Base-by-base conservation (phyloP, 2,113 vertebrate genomes). In the Narcine bancroftii region DNA sequence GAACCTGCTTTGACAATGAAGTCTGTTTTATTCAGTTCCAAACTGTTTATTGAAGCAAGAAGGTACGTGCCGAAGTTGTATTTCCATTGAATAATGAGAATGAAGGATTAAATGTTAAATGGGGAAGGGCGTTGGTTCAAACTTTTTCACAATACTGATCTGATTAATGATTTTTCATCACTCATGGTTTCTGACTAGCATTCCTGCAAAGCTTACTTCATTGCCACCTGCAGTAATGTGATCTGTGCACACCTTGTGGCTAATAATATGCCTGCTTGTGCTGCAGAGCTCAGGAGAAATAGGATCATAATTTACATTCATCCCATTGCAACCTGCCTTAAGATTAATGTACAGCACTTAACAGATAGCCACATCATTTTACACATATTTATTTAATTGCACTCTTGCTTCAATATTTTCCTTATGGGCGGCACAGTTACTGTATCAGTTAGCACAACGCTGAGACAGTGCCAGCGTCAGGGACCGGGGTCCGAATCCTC, bases 221-320 rank as follows among this genome's bases (percentile, higher is more conserved):
- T 93, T 94, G 94, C 95, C 96, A 96, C 95, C 96, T 96, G 96
- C 94, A 95, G 95, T 94, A 95, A 96, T 95, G 94, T 92, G 95
- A 95, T 95, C 95, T 94, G 94, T 94, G 95, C 94, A 95, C 83
- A 93, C 94, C 93, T 95, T 93, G 92, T 93, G 93, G 89, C 73
- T 94, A 92, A 92, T 42, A 63, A 66, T 77, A 6, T 53, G 39
- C 71, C 39, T 66, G 81, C 36, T 60, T 60, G 60, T 60, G 53
- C 17, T 56, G n/a, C 29, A 21, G 53, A 33, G 29, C 53, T 39
- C 13, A 19, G 11, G 60, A 53, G 76, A 85, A 92, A 36, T 89
- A 69, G 53, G 10, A 17, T 69, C 89, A n/a, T 77, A 75, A 42
- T 33, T 26, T 24, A n/a, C 92, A 87, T 39, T 93, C 75, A 65